Evolutionary conservation across 1,140 invertebrate genomes (phyloP).

Genomic region (Tetramorium simillimum): DNA sequence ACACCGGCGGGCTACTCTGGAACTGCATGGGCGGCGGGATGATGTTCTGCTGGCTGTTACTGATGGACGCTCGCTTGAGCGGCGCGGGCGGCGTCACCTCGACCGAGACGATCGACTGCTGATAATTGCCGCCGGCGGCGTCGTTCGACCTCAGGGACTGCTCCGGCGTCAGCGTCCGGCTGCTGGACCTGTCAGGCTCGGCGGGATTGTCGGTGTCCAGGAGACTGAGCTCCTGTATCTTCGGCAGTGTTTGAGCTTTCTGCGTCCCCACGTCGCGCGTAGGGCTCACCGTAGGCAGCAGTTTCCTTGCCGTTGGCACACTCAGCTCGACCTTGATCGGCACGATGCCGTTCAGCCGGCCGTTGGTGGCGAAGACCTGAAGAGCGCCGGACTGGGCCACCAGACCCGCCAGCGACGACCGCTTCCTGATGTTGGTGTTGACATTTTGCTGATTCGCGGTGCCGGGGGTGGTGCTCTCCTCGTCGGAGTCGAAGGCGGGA

Average conservation of each 20-base stretch:
- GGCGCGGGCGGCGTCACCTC: conserved; percentile 81
- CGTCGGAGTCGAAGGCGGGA: conserved; percentile 98
- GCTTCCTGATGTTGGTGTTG: conserved; percentile 83
- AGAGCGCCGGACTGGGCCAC: conserved; percentile 88
- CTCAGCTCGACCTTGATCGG: conserved; percentile 82
- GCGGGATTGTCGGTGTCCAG: conserved; percentile 87
- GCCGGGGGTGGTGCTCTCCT: conserved; percentile 89
- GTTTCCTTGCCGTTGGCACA: conserved; percentile 58
- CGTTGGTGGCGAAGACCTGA: conserved; percentile 86
- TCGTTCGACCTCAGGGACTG: conserved; percentile 76
- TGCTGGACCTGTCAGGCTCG: conserved; percentile 81
- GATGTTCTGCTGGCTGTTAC: conserved; percentile 84
- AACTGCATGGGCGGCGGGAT: conserved; percentile 92
- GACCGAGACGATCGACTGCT: conserved; percentile 69
- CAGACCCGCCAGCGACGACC: conserved; percentile 88
- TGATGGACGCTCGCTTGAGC: conserved; percentile 63
- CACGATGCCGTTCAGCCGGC: conserved; percentile 86
- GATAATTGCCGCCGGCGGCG: conserved; percentile 47
- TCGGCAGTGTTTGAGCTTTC: conserved; percentile 87
- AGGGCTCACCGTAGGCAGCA: conserved; percentile 76
- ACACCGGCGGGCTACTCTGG: conserved; percentile 88
- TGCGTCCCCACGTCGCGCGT: conserved; percentile 79
- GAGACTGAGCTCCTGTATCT: conserved; percentile 89
- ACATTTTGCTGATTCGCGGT: conserved; percentile 78
- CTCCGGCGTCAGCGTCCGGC: conserved; percentile 83